Evolutionary conservation across 2,888 invertebrate genomes (phyloP).

Genomic region (Syrphus vitripennis): DNA sequence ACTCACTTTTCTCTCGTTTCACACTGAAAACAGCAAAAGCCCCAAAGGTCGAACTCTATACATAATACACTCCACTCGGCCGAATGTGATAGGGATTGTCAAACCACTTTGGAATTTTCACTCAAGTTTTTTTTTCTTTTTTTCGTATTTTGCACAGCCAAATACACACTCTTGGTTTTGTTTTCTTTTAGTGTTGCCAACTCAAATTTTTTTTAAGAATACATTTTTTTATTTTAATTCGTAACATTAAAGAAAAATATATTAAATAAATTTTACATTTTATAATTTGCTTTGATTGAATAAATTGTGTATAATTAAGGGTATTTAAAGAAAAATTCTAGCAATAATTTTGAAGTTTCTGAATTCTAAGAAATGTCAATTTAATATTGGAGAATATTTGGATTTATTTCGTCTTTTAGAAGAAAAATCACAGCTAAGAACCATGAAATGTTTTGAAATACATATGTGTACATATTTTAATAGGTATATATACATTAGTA

Average conservation of each 20-base stretch:
- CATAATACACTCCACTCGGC: constrained; percentile 22
- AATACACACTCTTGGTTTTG: neutral
- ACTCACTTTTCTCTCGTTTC: constrained; percentile 3
- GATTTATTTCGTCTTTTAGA: too few species aligned
- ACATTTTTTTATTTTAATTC: neutral
- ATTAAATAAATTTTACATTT: too few species aligned
- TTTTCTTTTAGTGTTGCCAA: constrained; percentile 34
- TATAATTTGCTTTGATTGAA: too few species aligned
- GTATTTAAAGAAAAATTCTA: too few species aligned
- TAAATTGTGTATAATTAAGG: too few species aligned
- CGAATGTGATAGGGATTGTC: constrained; percentile 37
- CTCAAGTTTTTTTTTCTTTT: constrained; percentile 23
- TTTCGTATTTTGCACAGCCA: neutral
- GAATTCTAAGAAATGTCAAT: too few species aligned
- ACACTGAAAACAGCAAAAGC: constrained; percentile 22
- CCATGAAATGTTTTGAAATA: too few species aligned
- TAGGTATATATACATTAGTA: too few species aligned
- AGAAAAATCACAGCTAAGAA: too few species aligned
- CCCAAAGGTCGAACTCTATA: constrained; percentile 52
- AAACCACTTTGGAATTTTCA: constrained; percentile 45
- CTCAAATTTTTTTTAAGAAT: neutral
- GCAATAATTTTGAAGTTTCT: too few species aligned
- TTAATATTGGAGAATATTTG: too few species aligned
- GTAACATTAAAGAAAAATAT: neutral
- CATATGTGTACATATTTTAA: too few species aligned